phyloP scores from a whole-genome alignment of 2,888 invertebrate species.

The Ochlodes sylvanus region DNA sequence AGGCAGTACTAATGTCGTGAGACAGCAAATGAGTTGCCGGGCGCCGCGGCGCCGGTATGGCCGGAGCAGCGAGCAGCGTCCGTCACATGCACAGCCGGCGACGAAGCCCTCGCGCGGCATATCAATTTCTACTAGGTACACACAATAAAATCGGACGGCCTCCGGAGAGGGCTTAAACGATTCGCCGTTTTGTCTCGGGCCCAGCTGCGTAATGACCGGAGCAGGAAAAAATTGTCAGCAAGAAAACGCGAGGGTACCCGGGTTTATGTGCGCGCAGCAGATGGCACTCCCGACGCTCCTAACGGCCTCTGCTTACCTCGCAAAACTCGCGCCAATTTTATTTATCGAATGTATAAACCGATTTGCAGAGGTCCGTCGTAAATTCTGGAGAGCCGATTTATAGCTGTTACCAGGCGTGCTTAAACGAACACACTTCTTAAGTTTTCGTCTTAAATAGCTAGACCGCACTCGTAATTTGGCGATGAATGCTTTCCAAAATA shows the following conservation, averaged over 20 bases:
- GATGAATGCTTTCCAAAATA: slow-evolving; percentile 16
- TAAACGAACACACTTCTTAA: slow-evolving; percentile 78
- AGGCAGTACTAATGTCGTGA: slow-evolving; percentile 51
- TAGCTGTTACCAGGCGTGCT: slow-evolving; percentile 80
- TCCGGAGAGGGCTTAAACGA: slow-evolving; percentile 85
- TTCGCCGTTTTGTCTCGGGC: slow-evolving; percentile 85
- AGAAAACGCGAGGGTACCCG: slow-evolving; percentile 84
- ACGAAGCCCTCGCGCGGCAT: slow-evolving; percentile 75
- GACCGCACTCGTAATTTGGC: slow-evolving; percentile 24
- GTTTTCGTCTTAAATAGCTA: slow-evolving; percentile 53
- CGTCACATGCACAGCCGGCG: slow-evolving; percentile 61
- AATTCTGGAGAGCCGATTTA: slow-evolving; percentile 82
- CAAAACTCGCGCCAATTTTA: slow-evolving; percentile 85
- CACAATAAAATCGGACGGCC: slow-evolving; percentile 85
- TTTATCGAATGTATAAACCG: slow-evolving; percentile 86
- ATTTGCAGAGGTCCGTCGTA: slow-evolving; percentile 83
- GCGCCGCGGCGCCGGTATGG: neutral
- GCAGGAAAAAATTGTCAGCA: slow-evolving; percentile 85
- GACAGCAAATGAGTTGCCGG: slow-evolving; percentile 58
- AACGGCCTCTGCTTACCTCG: slow-evolving; percentile 84
- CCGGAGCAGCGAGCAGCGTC: slow-evolving; percentile 47
- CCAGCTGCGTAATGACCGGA: slow-evolving; percentile 85
- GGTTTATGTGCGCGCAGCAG: slow-evolving; percentile 80
- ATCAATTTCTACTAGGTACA: slow-evolving; percentile 82
- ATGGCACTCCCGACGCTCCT: slow-evolving; percentile 68